Evolutionary conservation across 2,797 vertebrate genomes (phyloP), one percentile per base, ranked within the genome.

Genomic region (Notolepis coatsorum): DNA sequence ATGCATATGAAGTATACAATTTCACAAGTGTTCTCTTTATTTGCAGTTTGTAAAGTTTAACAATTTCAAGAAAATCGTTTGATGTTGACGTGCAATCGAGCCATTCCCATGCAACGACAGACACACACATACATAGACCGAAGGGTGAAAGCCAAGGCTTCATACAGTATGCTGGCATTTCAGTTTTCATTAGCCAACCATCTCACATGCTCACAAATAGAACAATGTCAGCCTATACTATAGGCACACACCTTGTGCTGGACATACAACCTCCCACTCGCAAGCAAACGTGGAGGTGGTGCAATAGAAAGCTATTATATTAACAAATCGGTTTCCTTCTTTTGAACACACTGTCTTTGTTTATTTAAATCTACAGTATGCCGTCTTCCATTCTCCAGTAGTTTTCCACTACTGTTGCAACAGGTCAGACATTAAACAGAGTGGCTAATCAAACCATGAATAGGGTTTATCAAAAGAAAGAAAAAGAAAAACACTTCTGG

Each of bases 21-120:
- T 82, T 85, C 74, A 48, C 62, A 79, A 84, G 80, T 60, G 75
- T 49, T 25, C 47, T 50, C 28, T 51, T 31, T n/a, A 58, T 77
- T 46, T 59, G 61, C 33, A 17, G 46, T 45, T 31, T 52, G 61
- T 64, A 60, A 73, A 42, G 27, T 65, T 69, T 64, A 67, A 74
- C 67, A 64, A 68, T 54, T 81, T 61, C 49, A 62, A 43, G 74
- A 64, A 69, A 61, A 61, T 53, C 45, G 66, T 79, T 81, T 78
- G 64, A 54, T 58, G 66, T 60, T 33, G 62, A 59, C 53, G 41
- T 58, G 21, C 4, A 18, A 7, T 74, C 42, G 21, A 50, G 24
- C 15, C 47, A 27, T 76, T 76, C 37, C 49, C 45, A 45, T 39
- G 59, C 45, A 71, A 64, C 50, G 70, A 64, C 50, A n/a, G 54